Evolutionary conservation across 2,888 invertebrate species (phyloP).

Genomic region (Campoplex capitator): DNA sequence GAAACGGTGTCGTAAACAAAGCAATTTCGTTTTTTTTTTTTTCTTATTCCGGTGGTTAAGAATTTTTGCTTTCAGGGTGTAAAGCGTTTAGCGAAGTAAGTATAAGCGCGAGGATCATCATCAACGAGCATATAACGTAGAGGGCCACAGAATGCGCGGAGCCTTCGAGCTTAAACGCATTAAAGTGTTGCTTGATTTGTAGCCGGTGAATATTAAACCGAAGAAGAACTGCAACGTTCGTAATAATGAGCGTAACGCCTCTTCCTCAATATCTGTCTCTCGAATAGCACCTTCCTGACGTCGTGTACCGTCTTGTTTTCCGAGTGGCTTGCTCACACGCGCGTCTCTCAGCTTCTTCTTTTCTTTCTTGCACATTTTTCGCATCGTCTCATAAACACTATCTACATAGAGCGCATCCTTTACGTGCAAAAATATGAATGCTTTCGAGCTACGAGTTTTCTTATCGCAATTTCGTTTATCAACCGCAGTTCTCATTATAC

Average conservation of each 20-base stretch:
- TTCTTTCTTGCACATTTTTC: constrained; percentile 34
- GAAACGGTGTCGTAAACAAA: neutral
- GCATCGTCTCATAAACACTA: constrained; percentile 41
- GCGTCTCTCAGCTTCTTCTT: constrained; percentile 30
- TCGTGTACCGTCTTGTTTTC: constrained; percentile 42
- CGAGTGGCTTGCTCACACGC: constrained; percentile 36
- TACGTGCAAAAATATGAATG: neutral
- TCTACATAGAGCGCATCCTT: constrained; percentile 14
- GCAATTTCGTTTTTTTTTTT: neutral
- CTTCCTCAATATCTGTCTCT: constrained; percentile 81
- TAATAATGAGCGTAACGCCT: constrained; percentile 81
- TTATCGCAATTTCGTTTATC: neutral
- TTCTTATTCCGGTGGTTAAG: neutral
- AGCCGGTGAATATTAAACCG: constrained; percentile 69
- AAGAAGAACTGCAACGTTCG: constrained; percentile 74
- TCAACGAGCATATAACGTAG: constrained; percentile 23
- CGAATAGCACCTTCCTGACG: constrained; percentile 69
- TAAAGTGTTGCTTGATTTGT: constrained; percentile 81
- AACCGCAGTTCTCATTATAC: neutral
- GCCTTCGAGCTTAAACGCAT: constrained; percentile 56
- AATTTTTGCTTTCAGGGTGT: neutral
- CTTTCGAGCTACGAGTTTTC: neutral
- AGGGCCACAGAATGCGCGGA: constrained; percentile 35
- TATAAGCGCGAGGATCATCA: constrained; percentile 28
- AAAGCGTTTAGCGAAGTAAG: constrained; percentile 9